phyloP scores from a whole-genome alignment of 2,113 vertebrate genomes.

The Gambusia holbrooki region DNA sequence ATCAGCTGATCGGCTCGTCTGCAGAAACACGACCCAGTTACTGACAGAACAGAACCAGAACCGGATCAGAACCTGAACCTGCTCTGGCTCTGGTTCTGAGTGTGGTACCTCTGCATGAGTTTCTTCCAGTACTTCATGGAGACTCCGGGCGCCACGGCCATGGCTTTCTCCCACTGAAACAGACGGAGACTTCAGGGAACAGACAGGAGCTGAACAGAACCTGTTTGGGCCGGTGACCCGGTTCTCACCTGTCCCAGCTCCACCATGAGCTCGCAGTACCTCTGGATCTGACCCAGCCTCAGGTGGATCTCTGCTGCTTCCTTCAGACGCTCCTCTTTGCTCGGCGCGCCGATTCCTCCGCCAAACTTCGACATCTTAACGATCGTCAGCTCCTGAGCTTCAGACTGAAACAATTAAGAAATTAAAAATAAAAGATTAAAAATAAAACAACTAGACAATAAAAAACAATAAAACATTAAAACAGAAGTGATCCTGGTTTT shows the following conservation, averaged over 20 bases:
- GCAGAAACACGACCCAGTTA: constrained; percentile 10
- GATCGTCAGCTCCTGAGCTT: constrained; percentile 96
- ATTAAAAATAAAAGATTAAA: not conserved
- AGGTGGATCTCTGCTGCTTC: constrained; percentile 95
- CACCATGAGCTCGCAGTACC: constrained; percentile 98
- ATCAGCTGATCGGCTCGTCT: constrained; percentile 97
- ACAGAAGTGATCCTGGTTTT: too few species aligned
- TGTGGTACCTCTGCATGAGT: constrained; percentile 92
- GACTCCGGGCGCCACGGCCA: constrained; percentile 94
- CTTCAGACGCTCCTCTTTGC: constrained; percentile 93
- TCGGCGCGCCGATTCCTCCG: constrained; percentile 93
- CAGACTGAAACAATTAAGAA: constrained; percentile 81
- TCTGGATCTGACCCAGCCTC: constrained; percentile 92
- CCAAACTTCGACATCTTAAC: constrained; percentile 98
- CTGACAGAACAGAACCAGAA: too few species aligned
- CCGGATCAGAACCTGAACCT: too few species aligned
- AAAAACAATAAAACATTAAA: too few species aligned
- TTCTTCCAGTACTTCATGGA: constrained; percentile 99
- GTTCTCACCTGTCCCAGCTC: constrained; percentile 93
- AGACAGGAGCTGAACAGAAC: not conserved
- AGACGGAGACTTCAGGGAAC: not conserved
- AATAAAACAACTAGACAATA: too few species aligned
- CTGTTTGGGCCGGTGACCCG: not conserved
- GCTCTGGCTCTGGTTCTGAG: not conserved
- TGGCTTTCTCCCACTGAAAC: constrained; percentile 94